Conservation (phyloP, 2,888 invertebrate species). For the Monopis laevigella region DNA sequence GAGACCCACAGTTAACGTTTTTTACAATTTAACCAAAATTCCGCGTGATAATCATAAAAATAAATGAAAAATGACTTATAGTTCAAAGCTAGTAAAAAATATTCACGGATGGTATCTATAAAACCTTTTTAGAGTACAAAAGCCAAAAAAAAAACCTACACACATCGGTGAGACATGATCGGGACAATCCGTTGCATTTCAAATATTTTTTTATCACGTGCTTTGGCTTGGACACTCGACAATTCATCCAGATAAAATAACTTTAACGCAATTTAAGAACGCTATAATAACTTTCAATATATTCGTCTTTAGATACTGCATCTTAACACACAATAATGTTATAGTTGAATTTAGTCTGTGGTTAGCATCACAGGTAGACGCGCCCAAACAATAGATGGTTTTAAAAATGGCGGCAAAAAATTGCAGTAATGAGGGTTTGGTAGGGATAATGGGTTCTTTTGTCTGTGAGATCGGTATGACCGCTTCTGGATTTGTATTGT, state of each 20-base stretch:
- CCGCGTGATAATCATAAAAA: no score
- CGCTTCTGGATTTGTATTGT: slow-evolving; percentile 6
- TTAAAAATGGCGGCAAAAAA: slow-evolving; percentile 14
- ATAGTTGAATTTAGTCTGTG: slow-evolving; percentile 4
- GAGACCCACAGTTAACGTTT: no score
- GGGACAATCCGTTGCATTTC: slow-evolving; percentile 38
- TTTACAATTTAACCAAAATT: no score
- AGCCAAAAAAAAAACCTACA: slow-evolving; percentile 3
- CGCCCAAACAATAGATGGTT: slow-evolving; percentile 36
- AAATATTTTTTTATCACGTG: slow-evolving; percentile 48
- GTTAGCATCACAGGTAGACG: slow-evolving; percentile 41
- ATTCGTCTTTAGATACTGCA: background rate
- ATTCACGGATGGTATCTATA: no score
- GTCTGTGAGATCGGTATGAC: slow-evolving; percentile 1
- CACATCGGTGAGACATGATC: no score
- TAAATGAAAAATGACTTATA: no score
- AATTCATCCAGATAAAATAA: slow-evolving; percentile 25
- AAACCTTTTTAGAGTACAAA: no score
- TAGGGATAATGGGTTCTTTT: slow-evolving; percentile 38
- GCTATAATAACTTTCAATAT: background rate
- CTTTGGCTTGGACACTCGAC: slow-evolving; percentile 42
- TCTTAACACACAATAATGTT: background rate
- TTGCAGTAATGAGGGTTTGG: slow-evolving; percentile 57
- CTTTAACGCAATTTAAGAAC: background rate
- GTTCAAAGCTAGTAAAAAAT: no score